These are phyloP conservation scores for Microctenopoma lineatum DNA, from an alignment of 2,797 vertebrate genomes.

Conservation along the genomic window DNA sequence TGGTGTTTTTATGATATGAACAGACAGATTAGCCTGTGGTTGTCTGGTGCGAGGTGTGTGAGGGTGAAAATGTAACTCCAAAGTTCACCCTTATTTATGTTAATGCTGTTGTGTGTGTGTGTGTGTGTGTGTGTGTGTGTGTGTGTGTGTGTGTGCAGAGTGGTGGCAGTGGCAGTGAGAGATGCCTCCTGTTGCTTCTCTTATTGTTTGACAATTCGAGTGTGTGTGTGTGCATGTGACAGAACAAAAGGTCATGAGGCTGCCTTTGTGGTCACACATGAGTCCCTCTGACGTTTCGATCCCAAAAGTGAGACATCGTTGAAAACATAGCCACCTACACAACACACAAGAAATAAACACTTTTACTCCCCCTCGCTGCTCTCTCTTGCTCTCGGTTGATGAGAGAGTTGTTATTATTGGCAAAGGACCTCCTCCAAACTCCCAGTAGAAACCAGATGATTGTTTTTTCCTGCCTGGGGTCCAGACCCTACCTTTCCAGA, in stretches of 20 bases:
- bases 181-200: constrained; percentile 61
- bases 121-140: constrained; percentile 7
- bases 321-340: constrained; percentile 75
- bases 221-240: constrained; percentile 56
- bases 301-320: constrained; percentile 53
- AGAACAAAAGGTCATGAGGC: constrained; percentile 78
- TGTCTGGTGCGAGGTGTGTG: constrained; percentile 26
- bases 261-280: constrained; percentile 66
- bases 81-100: constrained; percentile 19
- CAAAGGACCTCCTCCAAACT: constrained; percentile 69
- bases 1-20: constrained; percentile 8
- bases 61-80: constrained; percentile 29
- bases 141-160: constrained; percentile 25
- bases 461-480: constrained; percentile 80
- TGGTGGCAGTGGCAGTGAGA: constrained; percentile 44
- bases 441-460: constrained; percentile 79
- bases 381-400: constrained; percentile 55
- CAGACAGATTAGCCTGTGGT: constrained; percentile 25
- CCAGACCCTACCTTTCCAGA: constrained; percentile 72
- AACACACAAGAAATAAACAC: constrained; percentile 74
- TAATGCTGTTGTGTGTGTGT: background rate
- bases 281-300: constrained; percentile 66
- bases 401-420: constrained; percentile 82
- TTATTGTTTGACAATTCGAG: constrained; percentile 57
- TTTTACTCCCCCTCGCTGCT: constrained; percentile 62